Evolutionary conservation across 2,113 vertebrate species (phyloP), one percentile per base, ranked within the genome.

Genomic region (Notarius quadriscutis): DNA sequence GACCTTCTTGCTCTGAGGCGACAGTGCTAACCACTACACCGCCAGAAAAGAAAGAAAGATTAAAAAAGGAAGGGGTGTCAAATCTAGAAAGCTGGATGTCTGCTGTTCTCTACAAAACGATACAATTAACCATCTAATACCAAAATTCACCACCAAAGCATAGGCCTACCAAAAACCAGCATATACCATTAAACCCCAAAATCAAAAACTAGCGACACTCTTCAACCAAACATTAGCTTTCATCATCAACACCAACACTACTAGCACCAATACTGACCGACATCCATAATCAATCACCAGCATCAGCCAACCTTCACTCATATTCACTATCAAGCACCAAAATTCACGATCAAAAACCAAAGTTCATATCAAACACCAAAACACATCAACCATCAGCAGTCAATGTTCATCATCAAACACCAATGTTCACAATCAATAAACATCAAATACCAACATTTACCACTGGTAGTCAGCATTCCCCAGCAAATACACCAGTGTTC

Each of bases 391-490:
- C 74, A 89, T 89, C 14, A 27, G 0, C 4, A 41, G 48, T 27
- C 63, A 65, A 65, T 25, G 27, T 67, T 67, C 17, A 18, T 1
- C 34, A 9, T 1, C 7, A 30, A 27, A 83, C 88, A 78, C 87
- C 74, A 86, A 51, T 60, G 41, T 72, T 84, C 67, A 48, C 22
- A 58, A 87, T 57, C 25, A 87, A 89, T 65, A 89, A 90, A 48
- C 2, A 57, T 51, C 25, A 77, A 4, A 69, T 12, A 69, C 41
- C 51, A 51, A 84, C 53, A 65, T 30, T 11, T 15, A 72, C 67
- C 71, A 85, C 11, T 10, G 4, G 1, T 2, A 53, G 51, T 53
- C 51, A 53, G 1, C 51, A 53, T 53, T 53, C 51, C 10, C 51
- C 51, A 10, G 7, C 8, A 53, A 53, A 53, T 53, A 14, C 55